Conservation (phyloP, 2,797 vertebrate genomes). For the Halcyon smyrnensis region DNA sequence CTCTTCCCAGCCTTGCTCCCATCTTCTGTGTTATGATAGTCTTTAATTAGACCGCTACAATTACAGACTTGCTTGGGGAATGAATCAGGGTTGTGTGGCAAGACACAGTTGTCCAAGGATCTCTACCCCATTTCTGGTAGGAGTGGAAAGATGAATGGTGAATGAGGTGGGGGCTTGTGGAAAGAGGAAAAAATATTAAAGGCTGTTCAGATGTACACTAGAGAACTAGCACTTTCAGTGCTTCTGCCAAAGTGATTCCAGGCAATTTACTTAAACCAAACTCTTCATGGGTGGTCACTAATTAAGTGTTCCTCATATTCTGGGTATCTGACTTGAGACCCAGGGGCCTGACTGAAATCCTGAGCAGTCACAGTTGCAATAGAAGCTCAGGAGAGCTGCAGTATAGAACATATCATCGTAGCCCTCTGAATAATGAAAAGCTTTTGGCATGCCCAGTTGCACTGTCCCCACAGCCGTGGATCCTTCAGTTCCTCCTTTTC, state of each 20-base stretch:
- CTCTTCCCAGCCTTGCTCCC: background rate
- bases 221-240: background rate
- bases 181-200: background rate
- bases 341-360: background rate
- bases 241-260: background rate
- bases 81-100: slow-evolving; percentile 50
- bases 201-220: background rate
- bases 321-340: background rate
- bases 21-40: slow-evolving; percentile 13
- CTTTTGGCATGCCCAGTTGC: background rate
- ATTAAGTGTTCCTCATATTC: background rate
- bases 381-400: background rate
- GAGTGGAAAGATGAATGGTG: background rate
- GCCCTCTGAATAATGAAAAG: background rate
- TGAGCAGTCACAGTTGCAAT: background rate
- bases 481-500: background rate
- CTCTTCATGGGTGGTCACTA: background rate
- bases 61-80: slow-evolving; percentile 53
- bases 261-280: background rate
- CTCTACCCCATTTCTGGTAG: slow-evolving; percentile 15
- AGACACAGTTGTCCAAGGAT: slow-evolving; percentile 44
- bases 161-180: background rate
- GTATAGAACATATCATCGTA: background rate
- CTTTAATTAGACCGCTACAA: slow-evolving; percentile 65
- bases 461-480: background rate